Percentiles rank a stretch among this genome's conserved stretches.
These are phyloP conservation scores for Carcinoscorpius rotundicauda DNA, from an alignment of 1,140 invertebrate species.

Conservation along the genomic window DNA sequence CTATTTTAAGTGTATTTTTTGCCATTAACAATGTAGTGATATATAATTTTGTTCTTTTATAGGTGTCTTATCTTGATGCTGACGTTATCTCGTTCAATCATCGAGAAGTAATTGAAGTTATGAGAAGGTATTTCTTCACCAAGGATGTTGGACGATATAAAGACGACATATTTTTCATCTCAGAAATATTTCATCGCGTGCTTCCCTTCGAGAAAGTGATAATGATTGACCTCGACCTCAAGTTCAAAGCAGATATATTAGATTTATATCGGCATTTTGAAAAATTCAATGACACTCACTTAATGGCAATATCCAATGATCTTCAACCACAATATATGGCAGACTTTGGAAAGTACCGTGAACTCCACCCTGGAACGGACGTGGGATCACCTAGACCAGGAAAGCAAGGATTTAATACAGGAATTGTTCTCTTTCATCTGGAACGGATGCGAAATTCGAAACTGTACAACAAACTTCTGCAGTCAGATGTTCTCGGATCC, in stretches of 20 bases:
- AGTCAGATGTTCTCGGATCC: slow-evolving; percentile 40
- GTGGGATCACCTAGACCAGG: slow-evolving; percentile 43
- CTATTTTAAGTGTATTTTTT: neutral
- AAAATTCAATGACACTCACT: slow-evolving; percentile 41
- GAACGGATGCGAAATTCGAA: slow-evolving; percentile 50
- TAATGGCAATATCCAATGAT: slow-evolving; percentile 62
- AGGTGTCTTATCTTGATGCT: slow-evolving; percentile 50
- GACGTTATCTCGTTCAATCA: slow-evolving; percentile 45
- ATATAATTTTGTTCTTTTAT: slow-evolving; percentile 24
- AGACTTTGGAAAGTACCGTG: slow-evolving; percentile 53
- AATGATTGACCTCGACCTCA: slow-evolving; percentile 65
- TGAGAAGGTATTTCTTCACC: slow-evolving; percentile 61
- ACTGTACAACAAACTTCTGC: slow-evolving; percentile 45
- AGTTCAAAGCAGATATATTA: slow-evolving; percentile 53
- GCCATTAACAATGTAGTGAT: neutral
- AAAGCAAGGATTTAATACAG: slow-evolving; percentile 56
- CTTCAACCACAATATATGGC: slow-evolving; percentile 67
- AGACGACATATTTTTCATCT: slow-evolving; percentile 67
- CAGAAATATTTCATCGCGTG: slow-evolving; percentile 56
- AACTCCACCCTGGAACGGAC: slow-evolving; percentile 44
- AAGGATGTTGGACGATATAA: slow-evolving; percentile 66
- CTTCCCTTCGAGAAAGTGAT: slow-evolving; percentile 44
- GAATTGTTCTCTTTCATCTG: slow-evolving; percentile 59
- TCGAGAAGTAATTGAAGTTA: slow-evolving; percentile 47
- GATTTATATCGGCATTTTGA: slow-evolving; percentile 54